A percentile compares a stretch with the other conserved stretches of the same genome.
Conservation (phyloP, 2,113 vertebrate genomes). For the Psilopogon haemacephalus region DNA sequence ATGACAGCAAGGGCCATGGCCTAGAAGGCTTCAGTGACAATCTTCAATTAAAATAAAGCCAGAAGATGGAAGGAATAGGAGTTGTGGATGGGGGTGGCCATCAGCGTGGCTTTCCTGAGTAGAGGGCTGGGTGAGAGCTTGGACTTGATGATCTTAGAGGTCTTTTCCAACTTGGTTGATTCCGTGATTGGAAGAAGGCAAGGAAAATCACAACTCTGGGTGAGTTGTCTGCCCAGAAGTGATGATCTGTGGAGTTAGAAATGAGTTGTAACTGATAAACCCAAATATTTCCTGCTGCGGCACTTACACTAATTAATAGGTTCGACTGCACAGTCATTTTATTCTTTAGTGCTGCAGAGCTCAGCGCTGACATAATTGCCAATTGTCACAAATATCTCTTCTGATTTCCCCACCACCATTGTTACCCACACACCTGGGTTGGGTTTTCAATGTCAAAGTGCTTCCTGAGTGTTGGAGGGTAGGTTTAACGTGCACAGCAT, state of each 20-base stretch:
- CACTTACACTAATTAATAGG: background rate
- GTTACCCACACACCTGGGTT: accelerated
- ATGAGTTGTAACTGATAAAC: background rate
- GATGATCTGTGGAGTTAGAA: background rate
- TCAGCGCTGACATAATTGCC: background rate
- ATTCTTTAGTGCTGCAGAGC: background rate
- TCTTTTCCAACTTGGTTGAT: no score
- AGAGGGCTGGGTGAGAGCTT: background rate
- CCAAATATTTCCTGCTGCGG: background rate
- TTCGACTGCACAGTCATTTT: background rate
- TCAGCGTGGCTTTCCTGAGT: background rate
- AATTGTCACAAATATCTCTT: background rate
- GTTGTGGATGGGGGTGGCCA: background rate
- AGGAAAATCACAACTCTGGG: background rate
- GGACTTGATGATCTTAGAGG: no score
- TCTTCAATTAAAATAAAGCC: background rate
- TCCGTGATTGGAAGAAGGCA: background rate
- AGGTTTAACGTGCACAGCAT: background rate
- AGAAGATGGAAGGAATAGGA: background rate
- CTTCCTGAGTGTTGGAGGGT: background rate
- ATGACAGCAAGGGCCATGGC: background rate
- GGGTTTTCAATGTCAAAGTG: background rate
- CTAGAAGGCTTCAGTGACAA: background rate
- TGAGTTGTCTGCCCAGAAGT: background rate
- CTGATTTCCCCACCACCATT: background rate